Evolutionary conservation across 2,797 vertebrate species (phyloP).

Genomic region (Sandelia bainsii): DNA sequence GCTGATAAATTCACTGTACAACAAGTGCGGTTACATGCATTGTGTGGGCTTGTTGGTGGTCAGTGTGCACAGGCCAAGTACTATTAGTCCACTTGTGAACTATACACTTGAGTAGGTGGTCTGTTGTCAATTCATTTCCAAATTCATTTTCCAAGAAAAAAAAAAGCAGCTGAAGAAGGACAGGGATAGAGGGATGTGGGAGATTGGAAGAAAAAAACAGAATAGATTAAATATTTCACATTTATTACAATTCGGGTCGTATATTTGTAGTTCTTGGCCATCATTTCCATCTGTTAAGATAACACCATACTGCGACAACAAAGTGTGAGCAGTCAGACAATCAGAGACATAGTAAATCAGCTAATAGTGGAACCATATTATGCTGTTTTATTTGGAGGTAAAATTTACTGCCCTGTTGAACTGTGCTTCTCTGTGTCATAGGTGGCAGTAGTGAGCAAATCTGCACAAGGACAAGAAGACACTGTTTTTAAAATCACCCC

Average conservation of each 20-base stretch:
- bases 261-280: neutral
- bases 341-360: neutral
- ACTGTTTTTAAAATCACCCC: too few relatives aligned
- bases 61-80: neutral
- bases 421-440: too few relatives aligned
- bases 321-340: too few relatives aligned
- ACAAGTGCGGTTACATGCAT: neutral
- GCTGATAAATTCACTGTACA: constrained; percentile 1
- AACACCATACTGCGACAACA: too few relatives aligned
- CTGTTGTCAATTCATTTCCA: constrained; percentile 31
- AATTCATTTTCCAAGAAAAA: too few relatives aligned
- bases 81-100: constrained; percentile 6
- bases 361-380: neutral
- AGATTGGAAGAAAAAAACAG: neutral
- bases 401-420: too few relatives aligned
- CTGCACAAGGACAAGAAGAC: too few relatives aligned
- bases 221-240: neutral
- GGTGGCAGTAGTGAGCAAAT: too few relatives aligned
- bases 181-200: neutral
- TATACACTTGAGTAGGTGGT: constrained; percentile 32
- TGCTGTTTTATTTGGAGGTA: neutral
- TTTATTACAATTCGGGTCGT: neutral
- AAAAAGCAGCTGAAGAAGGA: neutral
- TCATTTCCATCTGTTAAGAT: neutral
- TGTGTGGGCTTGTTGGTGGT: constrained; percentile 1